Evolutionary conservation across 2,113 vertebrate genomes (phyloP), one percentile per base, ranked within the genome.

Genomic region (Onychostoma macrolepis): DNA sequence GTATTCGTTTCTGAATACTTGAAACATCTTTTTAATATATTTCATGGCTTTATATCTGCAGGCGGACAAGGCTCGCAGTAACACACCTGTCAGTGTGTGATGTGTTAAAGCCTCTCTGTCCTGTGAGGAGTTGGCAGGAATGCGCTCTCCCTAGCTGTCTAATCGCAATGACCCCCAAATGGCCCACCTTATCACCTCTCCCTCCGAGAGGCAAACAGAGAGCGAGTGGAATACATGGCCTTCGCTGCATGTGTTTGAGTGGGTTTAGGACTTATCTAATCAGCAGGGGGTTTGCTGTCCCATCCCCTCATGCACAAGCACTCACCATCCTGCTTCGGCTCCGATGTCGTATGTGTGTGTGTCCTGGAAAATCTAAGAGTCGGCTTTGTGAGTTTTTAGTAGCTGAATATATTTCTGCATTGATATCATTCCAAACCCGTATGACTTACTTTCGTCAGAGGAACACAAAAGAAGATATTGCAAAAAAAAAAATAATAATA

Each of bases 191-290:
- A 95, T 95, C 94, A 92, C 88, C 85, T 88, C 89, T 87, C 82
- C 88, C 89, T 92, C 92, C 90, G 89, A 92, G 91, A 90, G 88
- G 87, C 89, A 88, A 92, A 91, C 90, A 90, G 90, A 92, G 89
- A 90, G 90, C 80, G 89, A 92, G 90, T 63, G 90, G 92, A 93
- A 94, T 93, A 90, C 90, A 89, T 90, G 87, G 89, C 86, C 85
- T 84, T 87, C 61, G 15, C 86, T 89, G 77, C 61, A 67, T 83
- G 88, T 85, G 72, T 75, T 72, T 84, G 80, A 86, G 88, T 85
- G 87, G 88, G 85, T 89, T 88, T 90, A 78, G 38, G 85, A 87
- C 85, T 89, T 94, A 95, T 95, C 94, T 95, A 94, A 94, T 95
- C 94, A 91, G 89, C 90, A 90, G 88, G 78, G 92, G 58, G 41